These are phyloP conservation scores for Emydocephalus ijimae DNA, from an alignment of 2,113 vertebrate genomes.

Conservation along the genomic window DNA sequence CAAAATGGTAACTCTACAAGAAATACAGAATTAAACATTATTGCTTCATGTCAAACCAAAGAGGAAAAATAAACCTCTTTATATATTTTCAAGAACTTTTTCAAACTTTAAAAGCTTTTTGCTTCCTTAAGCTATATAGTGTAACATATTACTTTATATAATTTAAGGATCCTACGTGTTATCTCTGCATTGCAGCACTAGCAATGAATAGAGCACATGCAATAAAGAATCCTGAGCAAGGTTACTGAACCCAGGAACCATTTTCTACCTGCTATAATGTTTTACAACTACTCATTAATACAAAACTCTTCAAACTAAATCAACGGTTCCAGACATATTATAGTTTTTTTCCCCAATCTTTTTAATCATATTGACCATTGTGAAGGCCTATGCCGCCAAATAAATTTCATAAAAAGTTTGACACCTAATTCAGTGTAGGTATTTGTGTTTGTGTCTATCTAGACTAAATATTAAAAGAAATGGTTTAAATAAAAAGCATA, in stretches of 20 bases:
- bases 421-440: neutral
- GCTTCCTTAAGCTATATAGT: neutral
- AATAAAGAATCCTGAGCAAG: neutral
- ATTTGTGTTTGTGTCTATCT: neutral
- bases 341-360: neutral
- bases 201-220: neutral
- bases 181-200: neutral
- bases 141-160: neutral
- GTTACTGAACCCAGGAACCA: too few relatives aligned
- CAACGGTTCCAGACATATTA: neutral
- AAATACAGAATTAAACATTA: neutral
- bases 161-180: neutral
- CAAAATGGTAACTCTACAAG: neutral
- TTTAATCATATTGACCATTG: neutral
- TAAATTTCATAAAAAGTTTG: neutral
- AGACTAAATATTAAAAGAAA: constrained; percentile 19
- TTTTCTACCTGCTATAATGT: neutral
- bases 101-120: neutral
- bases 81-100: neutral
- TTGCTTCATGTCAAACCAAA: neutral
- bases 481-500: constrained; percentile 1
- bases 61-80: neutral
- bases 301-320: neutral
- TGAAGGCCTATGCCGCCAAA: neutral
- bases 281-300: neutral